Evolutionary conservation across 2,113 vertebrate species (phyloP).

Genomic region (Marmota monax): DNA sequence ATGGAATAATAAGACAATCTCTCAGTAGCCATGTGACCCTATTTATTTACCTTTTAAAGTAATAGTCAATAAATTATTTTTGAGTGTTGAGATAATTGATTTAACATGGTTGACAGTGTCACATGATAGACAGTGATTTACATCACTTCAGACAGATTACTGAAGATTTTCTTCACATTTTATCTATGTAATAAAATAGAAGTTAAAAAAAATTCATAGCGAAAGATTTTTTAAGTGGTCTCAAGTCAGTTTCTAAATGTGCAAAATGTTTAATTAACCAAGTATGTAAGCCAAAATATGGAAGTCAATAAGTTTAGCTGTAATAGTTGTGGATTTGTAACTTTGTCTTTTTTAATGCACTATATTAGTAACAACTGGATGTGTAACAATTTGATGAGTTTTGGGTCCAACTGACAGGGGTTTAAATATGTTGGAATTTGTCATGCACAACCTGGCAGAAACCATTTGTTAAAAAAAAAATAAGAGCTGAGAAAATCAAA

Average conservation of each 20-base stretch:
- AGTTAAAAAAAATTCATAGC: slow-evolving; percentile 53
- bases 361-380: background rate
- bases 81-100: background rate
- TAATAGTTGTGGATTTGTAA: background rate
- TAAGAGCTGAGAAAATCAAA: slow-evolving; percentile 57
- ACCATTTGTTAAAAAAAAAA: slow-evolving; percentile 61
- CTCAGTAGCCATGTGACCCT: background rate
- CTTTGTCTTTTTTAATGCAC: background rate
- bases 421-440: slow-evolving; percentile 10
- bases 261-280: background rate
- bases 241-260: slow-evolving; percentile 57
- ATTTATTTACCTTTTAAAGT: background rate
- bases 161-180: slow-evolving; percentile 24
- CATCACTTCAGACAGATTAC: background rate
- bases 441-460: background rate
- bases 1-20: background rate
- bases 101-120: background rate
- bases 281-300: background rate
- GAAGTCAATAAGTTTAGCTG: background rate
- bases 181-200: slow-evolving; percentile 32
- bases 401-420: background rate
- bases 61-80: background rate
- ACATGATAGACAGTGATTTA: no score
- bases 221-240: slow-evolving; percentile 49
- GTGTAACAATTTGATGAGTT: background rate